Conservation (phyloP, 2,113 vertebrate genomes). For the Rhodinocichla rosea region DNA sequence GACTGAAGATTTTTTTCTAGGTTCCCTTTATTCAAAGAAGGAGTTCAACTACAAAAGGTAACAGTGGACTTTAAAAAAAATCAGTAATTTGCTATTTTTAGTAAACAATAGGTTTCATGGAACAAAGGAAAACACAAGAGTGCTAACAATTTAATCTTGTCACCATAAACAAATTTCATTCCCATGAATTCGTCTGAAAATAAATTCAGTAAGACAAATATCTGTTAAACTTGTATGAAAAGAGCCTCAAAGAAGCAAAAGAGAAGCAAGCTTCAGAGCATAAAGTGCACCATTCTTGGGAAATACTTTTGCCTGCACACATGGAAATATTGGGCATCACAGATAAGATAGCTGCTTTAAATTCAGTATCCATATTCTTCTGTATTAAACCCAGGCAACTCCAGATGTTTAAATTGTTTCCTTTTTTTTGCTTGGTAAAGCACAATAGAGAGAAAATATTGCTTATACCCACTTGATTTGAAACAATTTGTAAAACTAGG, state of each 20-base stretch:
- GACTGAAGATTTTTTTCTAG: background rate
- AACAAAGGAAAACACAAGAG: background rate
- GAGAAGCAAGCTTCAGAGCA: background rate
- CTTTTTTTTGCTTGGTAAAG: background rate
- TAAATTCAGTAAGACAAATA: background rate
- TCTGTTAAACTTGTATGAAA: background rate
- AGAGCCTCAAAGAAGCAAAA: background rate
- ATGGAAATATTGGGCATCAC: background rate
- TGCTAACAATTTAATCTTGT: background rate
- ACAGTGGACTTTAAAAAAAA: background rate
- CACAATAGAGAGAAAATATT: background rate
- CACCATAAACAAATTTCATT: background rate
- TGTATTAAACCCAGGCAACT: background rate
- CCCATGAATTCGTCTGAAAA: background rate
- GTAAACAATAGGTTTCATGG: background rate
- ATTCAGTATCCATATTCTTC: background rate
- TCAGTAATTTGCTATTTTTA: background rate
- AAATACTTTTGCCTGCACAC: background rate
- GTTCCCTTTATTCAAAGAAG: background rate
- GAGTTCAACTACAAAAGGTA: background rate
- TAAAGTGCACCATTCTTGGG: background rate
- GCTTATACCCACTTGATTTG: background rate
- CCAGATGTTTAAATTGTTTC: background rate
- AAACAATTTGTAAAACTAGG: background rate
- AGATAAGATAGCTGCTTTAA: slow-evolving; percentile 1